Base-by-base conservation (phyloP, 2,797 vertebrate species). In the Lycodopsis pacificus region DNA sequence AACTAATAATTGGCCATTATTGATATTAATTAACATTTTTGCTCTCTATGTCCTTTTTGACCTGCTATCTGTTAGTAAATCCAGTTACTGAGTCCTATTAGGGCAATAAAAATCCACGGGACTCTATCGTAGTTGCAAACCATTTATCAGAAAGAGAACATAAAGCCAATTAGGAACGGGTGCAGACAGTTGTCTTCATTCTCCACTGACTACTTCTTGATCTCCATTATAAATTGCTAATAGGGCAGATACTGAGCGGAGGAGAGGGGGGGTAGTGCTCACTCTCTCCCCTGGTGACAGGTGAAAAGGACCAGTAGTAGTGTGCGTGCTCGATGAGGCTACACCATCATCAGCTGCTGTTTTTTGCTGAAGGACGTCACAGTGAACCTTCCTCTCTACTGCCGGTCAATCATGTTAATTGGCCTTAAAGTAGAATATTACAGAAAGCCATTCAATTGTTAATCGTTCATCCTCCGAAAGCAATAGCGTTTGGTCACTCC, bases 21-120 rank as follows among this genome's bases (percentile, higher is more conserved):
- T 99, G 98, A 98, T 99, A 99, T 99, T 99, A 99, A 99, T 99
- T 99, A 99, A 97, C 97, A 97, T 98, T 99, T 99, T 96, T 96
- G 96, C 97, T 97, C 97, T 96, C 97, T 95, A 94, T 96, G 95
- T 97, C 90, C 17, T 93, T 97, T 91, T 93, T 99, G 98, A 99
- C 98, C 98, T 91, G 89, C 93, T 97, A 97, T 97, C 96, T 97
- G 97, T 97, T 98, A 96, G 97, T 99, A 99, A 96, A 97, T 96
- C 96, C 97, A 97, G 97, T 97, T 97, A 97, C 95, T 94, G 94
- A 95, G 96, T 94, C 96, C 97, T 97, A 98, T 98, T 99, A 99
- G 97, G 96, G 96, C 96, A 95, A 95, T 95, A 95, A 97, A 48
- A 97, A 97, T 97, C 82, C 90, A 85, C 59, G 82, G 91, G 95